Percentiles rank a stretch among this genome's conserved stretches.
These are phyloP conservation scores for Sitobion miscanthi DNA, from an alignment of 1,140 invertebrate genomes.

Conservation along the genomic window DNA sequence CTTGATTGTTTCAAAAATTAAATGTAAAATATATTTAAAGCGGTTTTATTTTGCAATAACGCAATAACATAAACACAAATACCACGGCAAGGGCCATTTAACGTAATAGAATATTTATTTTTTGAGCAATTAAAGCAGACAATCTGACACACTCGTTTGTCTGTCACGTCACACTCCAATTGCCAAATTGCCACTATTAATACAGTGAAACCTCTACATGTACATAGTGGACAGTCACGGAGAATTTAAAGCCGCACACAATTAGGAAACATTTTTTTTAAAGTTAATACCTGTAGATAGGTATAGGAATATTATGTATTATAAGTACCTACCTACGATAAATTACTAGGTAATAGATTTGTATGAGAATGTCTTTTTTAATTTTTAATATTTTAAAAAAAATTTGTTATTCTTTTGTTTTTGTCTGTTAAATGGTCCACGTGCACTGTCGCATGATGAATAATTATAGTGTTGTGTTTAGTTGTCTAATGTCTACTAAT, in stretches of 20 bases:
- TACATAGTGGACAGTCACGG: background rate
- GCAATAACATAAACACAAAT: background rate
- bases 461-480: too few species aligned
- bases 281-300: background rate
- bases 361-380: too few species aligned
- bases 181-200: slow-evolving; percentile 3
- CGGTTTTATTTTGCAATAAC: background rate
- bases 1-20: background rate
- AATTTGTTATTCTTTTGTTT: too few species aligned
- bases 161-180: background rate
- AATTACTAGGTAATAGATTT: too few species aligned
- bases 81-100: background rate
- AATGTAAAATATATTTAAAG: background rate
- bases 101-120: slow-evolving; percentile 19
- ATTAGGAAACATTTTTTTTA: background rate
- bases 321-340: too few species aligned
- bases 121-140: background rate
- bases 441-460: too few species aligned
- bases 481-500: too few species aligned
- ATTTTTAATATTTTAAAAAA: too few species aligned
- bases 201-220: background rate
- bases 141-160: background rate
- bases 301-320: too few species aligned
- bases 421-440: too few species aligned
- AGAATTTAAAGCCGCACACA: background rate